Evolutionary conservation across 1,140 invertebrate genomes (phyloP), one percentile per base, ranked within the genome.

Genomic region (Drosophila varians): DNA sequence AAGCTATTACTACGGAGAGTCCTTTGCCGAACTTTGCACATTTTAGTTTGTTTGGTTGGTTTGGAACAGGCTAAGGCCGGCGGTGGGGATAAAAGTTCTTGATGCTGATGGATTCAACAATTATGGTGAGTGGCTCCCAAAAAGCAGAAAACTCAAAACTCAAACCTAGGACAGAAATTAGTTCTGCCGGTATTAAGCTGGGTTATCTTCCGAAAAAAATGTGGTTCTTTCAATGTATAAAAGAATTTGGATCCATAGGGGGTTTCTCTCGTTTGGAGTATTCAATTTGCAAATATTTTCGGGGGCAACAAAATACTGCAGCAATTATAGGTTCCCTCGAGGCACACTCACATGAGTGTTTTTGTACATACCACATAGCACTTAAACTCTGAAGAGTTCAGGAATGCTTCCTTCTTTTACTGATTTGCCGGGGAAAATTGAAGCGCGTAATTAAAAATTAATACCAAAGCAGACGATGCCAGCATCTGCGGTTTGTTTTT

Each of bases 401-500:
- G 11, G 42, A 48, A 57, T 40, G 36, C 34, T 14, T 31, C 9
- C 28, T 31, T 31, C 21, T 42, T 56, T 46, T 52, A n/a, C 40
- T 47, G 31, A 18, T 40, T 28, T 23, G 23, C 25, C 38, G 26
- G 53, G 26, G 53, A 31, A 62, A 77, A 77, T 52, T 78, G 69
- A 74, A 74, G 75, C 75, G 75, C 69, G 56, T 78, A 78, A 78
- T 78, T 78, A 62, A 78, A 78, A 69, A 74, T 78, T 77, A 78
- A 74, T 77, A 38, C 61, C 49, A 65, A 72, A 71, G 66, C 54
- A 60, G 66, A 71, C 45, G 42, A 34, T 45, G 7, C 25, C 51
- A 52, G 46, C 65, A 70, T 49, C 52, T 70, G 45, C 34, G 65
- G 55, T 72, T 26, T 61, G 47, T 48, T 71, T 68, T 51, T 26